Evolutionary conservation across 2,888 invertebrate genomes (phyloP).

Genomic region (Caenorhabditis sp.): DNA sequence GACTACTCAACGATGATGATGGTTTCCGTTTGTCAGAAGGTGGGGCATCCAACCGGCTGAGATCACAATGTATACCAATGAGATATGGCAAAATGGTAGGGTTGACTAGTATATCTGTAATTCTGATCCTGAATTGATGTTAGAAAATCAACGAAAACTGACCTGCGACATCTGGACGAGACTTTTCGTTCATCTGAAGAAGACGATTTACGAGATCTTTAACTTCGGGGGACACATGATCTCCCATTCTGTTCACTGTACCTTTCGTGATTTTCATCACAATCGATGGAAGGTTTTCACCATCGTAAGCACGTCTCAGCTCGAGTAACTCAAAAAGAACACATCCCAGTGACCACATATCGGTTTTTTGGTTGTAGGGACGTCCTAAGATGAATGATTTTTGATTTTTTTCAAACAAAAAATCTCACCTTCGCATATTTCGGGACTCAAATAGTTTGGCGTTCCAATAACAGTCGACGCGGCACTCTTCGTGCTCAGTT

Average conservation of each 20-base stretch:
- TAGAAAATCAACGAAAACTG: background rate
- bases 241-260: conserved; percentile 14
- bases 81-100: conserved; percentile 49
- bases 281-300: conserved; percentile 54
- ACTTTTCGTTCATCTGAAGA: conserved; percentile 34
- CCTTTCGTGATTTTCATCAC: conserved; percentile 59
- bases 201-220: conserved; percentile 27
- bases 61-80: conserved; percentile 48
- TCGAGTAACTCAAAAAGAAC: conserved; percentile 78
- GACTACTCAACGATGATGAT: conserved; percentile 27
- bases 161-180: conserved; percentile 44
- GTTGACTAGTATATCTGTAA: conserved; percentile 50
- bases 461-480: conserved; percentile 79
- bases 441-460: conserved; percentile 85
- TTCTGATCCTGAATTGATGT: too few relatives aligned
- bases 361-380: conserved; percentile 80
- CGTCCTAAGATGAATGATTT: conserved; percentile 44
- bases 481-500: conserved; percentile 74
- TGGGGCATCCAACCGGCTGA: conserved; percentile 43
- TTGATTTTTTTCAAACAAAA: background rate
- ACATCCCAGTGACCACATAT: conserved; percentile 87
- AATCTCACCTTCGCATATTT: conserved; percentile 80
- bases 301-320: conserved; percentile 51
- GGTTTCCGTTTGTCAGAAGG: conserved; percentile 40
- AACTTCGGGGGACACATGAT: conserved; percentile 25